Evolutionary conservation across 1,140 invertebrate genomes (phyloP).

Genomic region (Procambarus clarkii): DNA sequence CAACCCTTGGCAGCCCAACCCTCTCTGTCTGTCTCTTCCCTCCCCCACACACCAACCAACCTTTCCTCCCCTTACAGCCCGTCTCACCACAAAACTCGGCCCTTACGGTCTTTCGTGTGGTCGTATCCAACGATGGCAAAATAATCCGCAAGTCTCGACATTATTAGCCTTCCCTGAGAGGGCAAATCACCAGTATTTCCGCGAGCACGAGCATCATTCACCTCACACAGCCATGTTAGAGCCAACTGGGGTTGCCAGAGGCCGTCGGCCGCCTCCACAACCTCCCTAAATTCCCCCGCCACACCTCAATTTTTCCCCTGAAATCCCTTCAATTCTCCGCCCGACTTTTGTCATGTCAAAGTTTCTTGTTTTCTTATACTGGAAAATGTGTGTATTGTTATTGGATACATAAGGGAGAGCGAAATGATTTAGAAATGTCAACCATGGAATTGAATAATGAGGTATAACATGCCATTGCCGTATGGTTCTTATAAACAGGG

Average conservation of each 20-base stretch:
- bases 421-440: too few relatives aligned
- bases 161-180: constrained; percentile 75
- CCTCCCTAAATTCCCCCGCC: constrained; percentile 4
- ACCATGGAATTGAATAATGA: too few relatives aligned
- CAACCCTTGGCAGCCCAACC: neutral
- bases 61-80: neutral
- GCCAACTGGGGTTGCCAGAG: constrained; percentile 42
- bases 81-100: neutral
- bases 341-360: too few relatives aligned
- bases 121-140: constrained; percentile 98
- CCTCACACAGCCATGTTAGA: constrained; percentile 65
- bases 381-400: too few relatives aligned
- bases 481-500: too few relatives aligned
- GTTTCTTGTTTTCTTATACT: too few relatives aligned
- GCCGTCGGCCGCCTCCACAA: neutral
- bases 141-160: constrained; percentile 97
- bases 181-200: constrained; percentile 60
- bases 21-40: constrained; percentile 3
- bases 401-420: too few relatives aligned
- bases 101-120: constrained; percentile 96
- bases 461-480: too few relatives aligned
- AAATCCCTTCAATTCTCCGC: neutral
- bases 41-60: neutral
- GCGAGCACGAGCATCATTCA: constrained; percentile 62
- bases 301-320: neutral